These are phyloP conservation scores for Drosophila nigromelanica DNA, from an alignment of 1,140 invertebrate genomes.

Conservation along the genomic window DNA sequence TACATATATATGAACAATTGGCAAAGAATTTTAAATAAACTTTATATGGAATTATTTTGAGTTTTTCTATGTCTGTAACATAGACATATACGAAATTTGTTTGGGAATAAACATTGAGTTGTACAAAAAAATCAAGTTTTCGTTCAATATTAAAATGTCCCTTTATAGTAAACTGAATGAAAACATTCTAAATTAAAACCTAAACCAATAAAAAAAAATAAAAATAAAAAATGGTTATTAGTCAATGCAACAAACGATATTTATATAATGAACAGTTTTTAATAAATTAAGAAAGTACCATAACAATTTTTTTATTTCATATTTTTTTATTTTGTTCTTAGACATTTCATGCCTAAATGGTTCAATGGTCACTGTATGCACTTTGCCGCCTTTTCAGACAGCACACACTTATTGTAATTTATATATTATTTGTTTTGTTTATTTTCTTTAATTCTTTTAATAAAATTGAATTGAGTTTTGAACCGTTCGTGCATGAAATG, in stretches of 20 bases:
- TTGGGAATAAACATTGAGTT: no score
- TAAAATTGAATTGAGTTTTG: constrained; percentile 43
- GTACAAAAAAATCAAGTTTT: background rate
- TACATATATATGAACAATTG: background rate
- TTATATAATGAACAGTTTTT: constrained; percentile 44
- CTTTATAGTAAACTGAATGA: constrained; percentile 4
- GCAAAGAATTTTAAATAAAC: constrained; percentile 31
- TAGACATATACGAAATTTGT: constrained; percentile 11
- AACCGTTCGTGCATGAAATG: constrained; percentile 74
- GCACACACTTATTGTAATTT: constrained; percentile 42
- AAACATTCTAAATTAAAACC: constrained; percentile 14
- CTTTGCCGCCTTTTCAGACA: constrained; percentile 40
- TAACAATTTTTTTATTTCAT: constrained; percentile 5
- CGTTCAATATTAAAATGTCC: background rate
- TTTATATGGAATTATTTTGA: constrained; percentile 59
- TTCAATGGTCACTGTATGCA: constrained; percentile 51
- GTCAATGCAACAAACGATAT: constrained; percentile 75
- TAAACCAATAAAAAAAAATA: constrained; percentile 6
- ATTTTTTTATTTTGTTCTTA: constrained; percentile 42
- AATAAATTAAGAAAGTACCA: constrained; percentile 24
- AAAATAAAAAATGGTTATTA: constrained; percentile 51
- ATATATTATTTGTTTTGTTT: background rate
- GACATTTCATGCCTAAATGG: constrained; percentile 72
- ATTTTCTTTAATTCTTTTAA: constrained; percentile 15
- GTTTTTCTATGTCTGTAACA: constrained; percentile 40